Evolutionary conservation across 2,113 vertebrate species (phyloP).

Genomic region (Elaphurus davidianus): DNA sequence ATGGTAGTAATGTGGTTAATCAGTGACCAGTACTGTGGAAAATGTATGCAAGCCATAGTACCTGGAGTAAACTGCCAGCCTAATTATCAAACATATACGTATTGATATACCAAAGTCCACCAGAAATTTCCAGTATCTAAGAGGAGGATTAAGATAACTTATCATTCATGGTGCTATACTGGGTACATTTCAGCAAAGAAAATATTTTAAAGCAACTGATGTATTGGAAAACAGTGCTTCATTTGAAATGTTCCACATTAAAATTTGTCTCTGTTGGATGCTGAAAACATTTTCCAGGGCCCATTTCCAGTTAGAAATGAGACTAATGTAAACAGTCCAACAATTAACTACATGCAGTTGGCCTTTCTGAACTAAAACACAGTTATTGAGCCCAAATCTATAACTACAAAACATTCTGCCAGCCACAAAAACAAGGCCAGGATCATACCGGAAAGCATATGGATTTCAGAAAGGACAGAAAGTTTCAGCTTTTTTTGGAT

Average conservation of each 20-base stretch:
- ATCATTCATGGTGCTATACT: background rate
- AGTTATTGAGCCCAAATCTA: background rate
- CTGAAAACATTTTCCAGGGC: constrained; percentile 50
- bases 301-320: constrained; percentile 46
- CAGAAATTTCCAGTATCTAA: background rate
- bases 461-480: constrained; percentile 21
- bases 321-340: constrained; percentile 35
- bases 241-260: constrained; percentile 40
- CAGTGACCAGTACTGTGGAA: background rate
- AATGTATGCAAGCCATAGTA: background rate
- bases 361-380: constrained; percentile 11
- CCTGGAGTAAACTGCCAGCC: background rate
- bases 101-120: background rate
- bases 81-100: background rate
- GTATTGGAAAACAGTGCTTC: background rate
- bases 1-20: background rate
- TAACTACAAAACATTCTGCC: background rate
- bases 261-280: constrained; percentile 10
- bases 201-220: background rate
- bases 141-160: background rate
- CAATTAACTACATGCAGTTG: constrained; percentile 40
- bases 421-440: background rate
- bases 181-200: background rate
- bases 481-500: background rate
- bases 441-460: background rate